Evolutionary conservation across 2,888 invertebrate species (phyloP).

Genomic region (Melanargia galathea): DNA sequence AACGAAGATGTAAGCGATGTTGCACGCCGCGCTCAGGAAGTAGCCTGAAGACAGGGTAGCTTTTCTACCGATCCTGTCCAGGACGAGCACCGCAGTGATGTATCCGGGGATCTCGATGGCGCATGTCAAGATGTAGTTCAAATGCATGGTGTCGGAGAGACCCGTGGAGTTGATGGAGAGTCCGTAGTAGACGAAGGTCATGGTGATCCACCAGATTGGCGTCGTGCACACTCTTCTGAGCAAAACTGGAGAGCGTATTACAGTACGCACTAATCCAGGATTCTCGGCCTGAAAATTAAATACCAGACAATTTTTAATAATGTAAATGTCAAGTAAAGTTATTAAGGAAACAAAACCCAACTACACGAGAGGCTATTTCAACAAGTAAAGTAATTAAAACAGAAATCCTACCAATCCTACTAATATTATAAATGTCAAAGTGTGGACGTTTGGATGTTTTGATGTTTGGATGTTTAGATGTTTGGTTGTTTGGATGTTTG

Average conservation of each 20-base stretch:
- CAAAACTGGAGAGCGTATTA: slow-evolving; percentile 65
- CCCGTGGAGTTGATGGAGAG: slow-evolving; percentile 88
- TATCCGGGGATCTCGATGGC: slow-evolving; percentile 88
- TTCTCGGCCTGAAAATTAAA: slow-evolving; percentile 18
- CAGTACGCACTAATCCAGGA: slow-evolving; percentile 15
- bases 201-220: slow-evolving; percentile 90
- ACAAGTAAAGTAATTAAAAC: too few relatives aligned
- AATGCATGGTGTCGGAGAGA: slow-evolving; percentile 86
- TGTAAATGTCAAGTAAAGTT: too few relatives aligned
- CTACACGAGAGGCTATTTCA: too few relatives aligned
- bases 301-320: not conserved
- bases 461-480: too few relatives aligned
- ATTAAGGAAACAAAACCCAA: too few relatives aligned
- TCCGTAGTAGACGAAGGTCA: slow-evolving; percentile 90
- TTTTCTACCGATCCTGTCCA: slow-evolving; percentile 84
- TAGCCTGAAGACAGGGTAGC: slow-evolving; percentile 82
- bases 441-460: too few relatives aligned
- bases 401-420: too few relatives aligned
- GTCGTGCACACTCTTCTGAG: slow-evolving; percentile 83
- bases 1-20: slow-evolving; percentile 69
- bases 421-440: too few relatives aligned
- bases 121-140: slow-evolving; percentile 85
- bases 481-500: too few relatives aligned
- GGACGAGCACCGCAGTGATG: slow-evolving; percentile 81
- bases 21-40: slow-evolving; percentile 80